These are phyloP conservation scores for Phalacrocorax brasilianus DNA, from an alignment of 2,113 vertebrate species.

Conservation along the genomic window DNA sequence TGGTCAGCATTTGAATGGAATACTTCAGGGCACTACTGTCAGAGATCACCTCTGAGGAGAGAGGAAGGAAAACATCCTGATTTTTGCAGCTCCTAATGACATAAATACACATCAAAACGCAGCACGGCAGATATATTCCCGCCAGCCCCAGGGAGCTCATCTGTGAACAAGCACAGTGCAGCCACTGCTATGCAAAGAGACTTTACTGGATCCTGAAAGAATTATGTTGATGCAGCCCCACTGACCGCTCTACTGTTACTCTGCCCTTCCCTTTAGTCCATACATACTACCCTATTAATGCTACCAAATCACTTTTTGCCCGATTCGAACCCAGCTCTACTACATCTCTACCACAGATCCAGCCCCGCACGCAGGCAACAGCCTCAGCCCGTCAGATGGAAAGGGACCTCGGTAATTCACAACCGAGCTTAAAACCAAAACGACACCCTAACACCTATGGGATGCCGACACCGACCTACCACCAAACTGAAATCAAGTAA, in stretches of 20 bases:
- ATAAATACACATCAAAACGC: neutral
- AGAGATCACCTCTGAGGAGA: conserved; percentile 6
- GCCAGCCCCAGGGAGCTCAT: neutral
- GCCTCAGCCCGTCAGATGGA: neutral
- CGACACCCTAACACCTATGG: neutral
- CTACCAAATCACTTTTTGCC: neutral
- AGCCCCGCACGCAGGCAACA: fast-evolving
- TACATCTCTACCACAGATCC: neutral
- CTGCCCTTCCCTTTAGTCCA: neutral
- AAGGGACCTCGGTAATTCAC: neutral
- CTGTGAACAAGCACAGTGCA: neutral
- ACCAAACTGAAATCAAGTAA: neutral
- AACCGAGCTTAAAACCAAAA: neutral
- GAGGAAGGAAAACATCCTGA: neutral
- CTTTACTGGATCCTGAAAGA: neutral
- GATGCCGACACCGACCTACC: neutral
- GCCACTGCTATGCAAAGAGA: neutral
- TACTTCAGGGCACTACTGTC: neutral
- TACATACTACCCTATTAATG: fast-evolving
- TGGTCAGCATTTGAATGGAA: neutral
- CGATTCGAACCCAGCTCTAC: neutral
- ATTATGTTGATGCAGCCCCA: neutral
- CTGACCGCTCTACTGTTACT: fast-evolving
- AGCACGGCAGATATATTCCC: neutral
- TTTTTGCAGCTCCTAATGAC: neutral